Evolutionary conservation across 2,113 vertebrate genomes (phyloP).

Genomic region (Sterrhoptilus dennistouni): DNA sequence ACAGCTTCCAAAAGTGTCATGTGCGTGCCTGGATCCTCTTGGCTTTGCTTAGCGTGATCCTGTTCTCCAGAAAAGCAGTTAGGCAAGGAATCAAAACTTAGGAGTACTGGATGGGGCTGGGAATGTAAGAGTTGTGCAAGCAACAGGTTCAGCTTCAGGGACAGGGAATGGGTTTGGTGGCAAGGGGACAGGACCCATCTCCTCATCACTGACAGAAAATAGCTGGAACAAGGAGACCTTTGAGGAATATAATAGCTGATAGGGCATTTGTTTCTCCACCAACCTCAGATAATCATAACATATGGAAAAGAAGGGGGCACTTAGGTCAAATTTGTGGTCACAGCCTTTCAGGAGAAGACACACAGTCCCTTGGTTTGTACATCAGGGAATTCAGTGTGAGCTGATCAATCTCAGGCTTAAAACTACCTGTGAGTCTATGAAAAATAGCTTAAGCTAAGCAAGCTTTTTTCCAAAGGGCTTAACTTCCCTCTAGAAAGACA

Average conservation of each 20-base stretch:
- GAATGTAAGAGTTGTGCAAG: background rate
- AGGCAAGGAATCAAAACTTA: background rate
- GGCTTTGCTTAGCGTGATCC: background rate
- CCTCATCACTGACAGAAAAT: background rate
- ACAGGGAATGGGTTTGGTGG: background rate
- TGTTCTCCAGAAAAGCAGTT: constrained; percentile 13
- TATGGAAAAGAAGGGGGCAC: background rate
- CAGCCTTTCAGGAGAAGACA: background rate
- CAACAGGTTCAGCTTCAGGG: background rate
- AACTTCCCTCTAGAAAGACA: background rate
- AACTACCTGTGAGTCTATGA: background rate
- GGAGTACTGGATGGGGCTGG: background rate
- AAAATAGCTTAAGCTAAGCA: background rate
- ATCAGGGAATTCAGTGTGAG: background rate
- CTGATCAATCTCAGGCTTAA: background rate
- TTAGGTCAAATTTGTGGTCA: background rate
- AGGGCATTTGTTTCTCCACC: background rate
- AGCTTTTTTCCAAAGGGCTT: background rate
- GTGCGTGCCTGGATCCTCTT: constrained; percentile 38
- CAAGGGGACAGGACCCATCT: background rate
- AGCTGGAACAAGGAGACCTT: background rate
- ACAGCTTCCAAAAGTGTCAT: constrained; percentile 7
- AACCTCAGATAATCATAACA: background rate
- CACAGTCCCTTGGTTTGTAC: background rate
- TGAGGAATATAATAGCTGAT: background rate